Percentiles rank a stretch among this genome's conserved stretches.
phyloP scores from a whole-genome alignment of 2,888 invertebrate genomes.

The Troilus luridus region DNA sequence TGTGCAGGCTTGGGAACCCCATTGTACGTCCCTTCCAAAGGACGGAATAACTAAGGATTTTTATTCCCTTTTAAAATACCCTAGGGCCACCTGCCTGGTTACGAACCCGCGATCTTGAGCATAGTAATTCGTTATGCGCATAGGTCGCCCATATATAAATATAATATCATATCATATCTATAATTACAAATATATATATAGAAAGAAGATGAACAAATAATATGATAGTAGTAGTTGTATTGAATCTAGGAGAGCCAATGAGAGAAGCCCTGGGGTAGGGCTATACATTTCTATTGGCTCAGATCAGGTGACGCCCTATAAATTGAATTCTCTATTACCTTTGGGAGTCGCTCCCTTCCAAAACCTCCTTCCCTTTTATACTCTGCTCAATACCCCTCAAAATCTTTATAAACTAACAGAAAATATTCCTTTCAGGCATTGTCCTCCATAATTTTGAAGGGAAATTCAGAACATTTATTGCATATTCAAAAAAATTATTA shows the following conservation, averaged over 20 bases:
- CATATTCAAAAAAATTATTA: too few relatives aligned
- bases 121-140: too few relatives aligned
- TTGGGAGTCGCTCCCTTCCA: not conserved
- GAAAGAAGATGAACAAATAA: not conserved
- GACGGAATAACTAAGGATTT: too few relatives aligned
- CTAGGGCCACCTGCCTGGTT: too few relatives aligned
- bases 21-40: too few relatives aligned
- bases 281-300: constrained; percentile 29
- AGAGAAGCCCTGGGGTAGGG: not conserved
- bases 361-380: not conserved
- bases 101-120: too few relatives aligned
- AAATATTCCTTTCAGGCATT: not conserved
- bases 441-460: not conserved
- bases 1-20: too few relatives aligned
- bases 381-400: not conserved
- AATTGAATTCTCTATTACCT: constrained; percentile 38
- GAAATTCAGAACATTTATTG: not conserved
- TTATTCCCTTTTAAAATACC: too few relatives aligned
- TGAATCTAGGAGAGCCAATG: not conserved
- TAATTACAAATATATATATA: too few relatives aligned
- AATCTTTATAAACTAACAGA: not conserved
- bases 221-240: not conserved
- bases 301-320: constrained; percentile 27
- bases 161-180: too few relatives aligned
- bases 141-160: too few relatives aligned